Percentiles rank a stretch among this genome's conserved stretches.
Evolutionary conservation across 1,140 invertebrate genomes (phyloP).

Genomic region (Anoplolepis gracilipes): DNA sequence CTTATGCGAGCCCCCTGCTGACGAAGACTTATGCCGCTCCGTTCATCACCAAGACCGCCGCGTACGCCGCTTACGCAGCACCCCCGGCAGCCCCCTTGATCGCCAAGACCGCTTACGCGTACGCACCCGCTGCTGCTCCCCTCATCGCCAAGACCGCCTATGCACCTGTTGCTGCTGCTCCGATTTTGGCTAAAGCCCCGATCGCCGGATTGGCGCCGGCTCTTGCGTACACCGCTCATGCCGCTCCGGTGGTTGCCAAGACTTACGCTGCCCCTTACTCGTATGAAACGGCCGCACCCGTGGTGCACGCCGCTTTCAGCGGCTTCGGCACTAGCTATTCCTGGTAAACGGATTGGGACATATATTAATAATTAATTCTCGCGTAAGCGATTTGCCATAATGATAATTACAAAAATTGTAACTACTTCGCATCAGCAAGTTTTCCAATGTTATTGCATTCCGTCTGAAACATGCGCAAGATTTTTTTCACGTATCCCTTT

Average conservation of each 20-base stretch:
- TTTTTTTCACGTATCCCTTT: not conserved
- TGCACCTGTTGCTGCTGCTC: slow-evolving; percentile 79
- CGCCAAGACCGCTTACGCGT: slow-evolving; percentile 30
- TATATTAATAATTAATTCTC: not conserved
- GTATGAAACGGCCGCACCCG: slow-evolving; percentile 39
- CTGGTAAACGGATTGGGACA: slow-evolving; percentile 77
- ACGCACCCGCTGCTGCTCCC: slow-evolving; percentile 20
- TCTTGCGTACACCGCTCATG: slow-evolving; percentile 69
- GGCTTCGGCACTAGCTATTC: slow-evolving; percentile 85
- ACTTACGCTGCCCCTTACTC: slow-evolving; percentile 50
- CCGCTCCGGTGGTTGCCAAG: slow-evolving; percentile 61
- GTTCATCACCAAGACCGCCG: slow-evolving; percentile 69
- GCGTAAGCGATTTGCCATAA: not conserved
- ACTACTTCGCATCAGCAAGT: not conserved
- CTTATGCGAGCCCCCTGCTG: slow-evolving; percentile 55
- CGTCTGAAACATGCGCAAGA: not conserved
- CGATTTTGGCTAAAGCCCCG: slow-evolving; percentile 22
- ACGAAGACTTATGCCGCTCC: slow-evolving; percentile 76
- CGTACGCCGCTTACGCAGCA: slow-evolving; percentile 67
- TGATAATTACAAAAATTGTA: not conserved
- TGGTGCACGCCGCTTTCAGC: slow-evolving; percentile 81
- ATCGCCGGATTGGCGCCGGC: slow-evolving; percentile 69
- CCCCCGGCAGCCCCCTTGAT: slow-evolving; percentile 38
- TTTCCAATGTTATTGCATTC: not conserved
- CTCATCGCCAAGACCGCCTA: slow-evolving; percentile 40